Conservation (phyloP, 2,797 vertebrate species). For the Acrossocheilus fasciatus region DNA sequence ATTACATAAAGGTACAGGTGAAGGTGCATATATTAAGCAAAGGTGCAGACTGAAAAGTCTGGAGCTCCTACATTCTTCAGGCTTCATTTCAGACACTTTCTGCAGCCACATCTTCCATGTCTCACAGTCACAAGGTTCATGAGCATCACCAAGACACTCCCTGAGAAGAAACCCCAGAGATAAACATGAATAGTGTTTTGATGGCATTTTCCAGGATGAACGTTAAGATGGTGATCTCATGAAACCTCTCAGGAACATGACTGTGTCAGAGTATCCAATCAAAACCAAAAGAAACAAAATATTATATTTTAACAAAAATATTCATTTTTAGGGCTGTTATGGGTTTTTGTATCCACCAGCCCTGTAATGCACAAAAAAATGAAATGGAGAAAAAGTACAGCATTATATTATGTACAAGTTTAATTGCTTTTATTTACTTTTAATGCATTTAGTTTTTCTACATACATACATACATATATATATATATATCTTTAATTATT, state of each 20-base stretch:
- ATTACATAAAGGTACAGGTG: slow-evolving; percentile 11
- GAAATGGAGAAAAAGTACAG: neutral
- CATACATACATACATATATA: too few relatives aligned
- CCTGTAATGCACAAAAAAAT: neutral
- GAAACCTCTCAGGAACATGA: neutral
- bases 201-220: neutral
- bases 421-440: neutral
- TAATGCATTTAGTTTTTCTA: neutral
- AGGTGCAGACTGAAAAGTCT: neutral
- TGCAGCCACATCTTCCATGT: slow-evolving; percentile 97
- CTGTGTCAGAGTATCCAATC: neutral
- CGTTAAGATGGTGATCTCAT: neutral
- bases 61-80: slow-evolving; percentile 88
- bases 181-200: neutral
- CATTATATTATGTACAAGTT: neutral
- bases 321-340: neutral
- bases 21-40: neutral
- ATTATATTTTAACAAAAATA: neutral
- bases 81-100: slow-evolving; percentile 95
- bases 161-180: slow-evolving; percentile 67
- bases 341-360: neutral
- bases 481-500: too few relatives aligned
- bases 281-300: neutral
- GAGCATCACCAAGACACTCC: slow-evolving; percentile 97
- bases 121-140: slow-evolving; percentile 96